A percentile compares a stretch with the other conserved stretches of the same genome.
phyloP scores from a whole-genome alignment of 2,113 vertebrate species.

The Leucosticte australis region DNA sequence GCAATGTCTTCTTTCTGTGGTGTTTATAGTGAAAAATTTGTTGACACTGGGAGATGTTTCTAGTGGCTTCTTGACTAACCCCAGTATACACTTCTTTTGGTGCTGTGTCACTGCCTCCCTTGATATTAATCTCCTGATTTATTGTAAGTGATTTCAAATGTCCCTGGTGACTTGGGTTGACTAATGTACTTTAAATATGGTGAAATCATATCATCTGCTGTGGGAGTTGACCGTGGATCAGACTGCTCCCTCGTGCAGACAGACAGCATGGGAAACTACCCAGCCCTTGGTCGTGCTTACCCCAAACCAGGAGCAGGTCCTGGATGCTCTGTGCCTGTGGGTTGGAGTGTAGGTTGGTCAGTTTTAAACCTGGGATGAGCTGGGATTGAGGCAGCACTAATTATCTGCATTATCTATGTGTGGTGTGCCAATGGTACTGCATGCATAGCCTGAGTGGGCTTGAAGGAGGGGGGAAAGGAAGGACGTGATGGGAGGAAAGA shows the following conservation, averaged over 20 bases:
- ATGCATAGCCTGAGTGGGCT: background rate
- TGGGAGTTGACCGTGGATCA: background rate
- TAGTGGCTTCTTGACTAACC: background rate
- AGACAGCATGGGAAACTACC: background rate
- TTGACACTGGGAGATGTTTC: background rate
- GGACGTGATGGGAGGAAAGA: background rate
- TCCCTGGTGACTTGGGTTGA: slow-evolving; percentile 2
- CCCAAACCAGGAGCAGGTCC: background rate
- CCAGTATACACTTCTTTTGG: background rate
- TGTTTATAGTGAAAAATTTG: background rate
- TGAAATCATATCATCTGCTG: background rate
- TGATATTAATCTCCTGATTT: slow-evolving; percentile 16
- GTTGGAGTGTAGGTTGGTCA: background rate
- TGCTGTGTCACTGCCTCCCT: background rate
- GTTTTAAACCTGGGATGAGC: background rate
- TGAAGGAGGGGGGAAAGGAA: background rate
- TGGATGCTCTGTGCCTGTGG: background rate
- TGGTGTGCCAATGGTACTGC: background rate
- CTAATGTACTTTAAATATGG: slow-evolving; percentile 34
- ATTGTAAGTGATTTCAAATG: background rate
- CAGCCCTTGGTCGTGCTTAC: background rate
- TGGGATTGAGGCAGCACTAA: background rate
- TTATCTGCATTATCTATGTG: accelerated
- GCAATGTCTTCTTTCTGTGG: background rate
- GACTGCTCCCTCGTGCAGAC: background rate